Base-by-base conservation (phyloP, 2,888 invertebrate genomes). In the Metopia argyrocephala region DNA sequence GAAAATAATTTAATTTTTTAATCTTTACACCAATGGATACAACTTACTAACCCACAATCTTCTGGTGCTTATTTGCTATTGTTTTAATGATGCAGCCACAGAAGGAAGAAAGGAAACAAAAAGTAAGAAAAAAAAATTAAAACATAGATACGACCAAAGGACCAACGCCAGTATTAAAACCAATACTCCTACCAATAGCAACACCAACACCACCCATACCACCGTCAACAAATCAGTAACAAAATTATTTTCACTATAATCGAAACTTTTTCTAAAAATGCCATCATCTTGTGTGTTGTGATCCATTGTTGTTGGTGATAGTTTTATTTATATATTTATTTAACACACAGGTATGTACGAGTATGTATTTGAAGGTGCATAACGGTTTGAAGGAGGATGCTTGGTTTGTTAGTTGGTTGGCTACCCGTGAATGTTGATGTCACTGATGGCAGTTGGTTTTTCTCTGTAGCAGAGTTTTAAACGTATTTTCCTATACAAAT, bases 401-500 rank as follows among this genome's bases (percentile, higher is more conserved):
- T 2, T 61, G 61, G 31, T 12, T 38, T 27, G 27, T 3, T 54
- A 23, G n/a, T 27, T 25, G 18, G 18, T 20, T 46, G 9, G 25
- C 4, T 27, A 12, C 20, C 4, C 12, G 31, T 59, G 31, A 27
- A 45, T 38, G 31, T 50, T 31, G 54, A 46, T 68, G 54, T 27
- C 50, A 66, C 45, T 66, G 50, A 27, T 76, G 75, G 75, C 52
- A 59, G 52, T 45, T 76, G 76, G 68, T 76, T 68, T 54, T 18
- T 9, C 54, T 62, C 56, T 54, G 76, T 27, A 56, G 65, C 76
- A 57, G 59, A 81, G 81, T 76, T 81, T 81, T 81, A 78, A 81
- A 81, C 65, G 78, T 78, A 81, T 81, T 81, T 78, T 78, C 59
- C 74, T 81, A 78, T 81, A 78, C 69, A 68, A 81, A 81, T 81